Evolutionary conservation across 2,113 vertebrate genomes (phyloP).

Genomic region (Todiramphus saurophagus): DNA sequence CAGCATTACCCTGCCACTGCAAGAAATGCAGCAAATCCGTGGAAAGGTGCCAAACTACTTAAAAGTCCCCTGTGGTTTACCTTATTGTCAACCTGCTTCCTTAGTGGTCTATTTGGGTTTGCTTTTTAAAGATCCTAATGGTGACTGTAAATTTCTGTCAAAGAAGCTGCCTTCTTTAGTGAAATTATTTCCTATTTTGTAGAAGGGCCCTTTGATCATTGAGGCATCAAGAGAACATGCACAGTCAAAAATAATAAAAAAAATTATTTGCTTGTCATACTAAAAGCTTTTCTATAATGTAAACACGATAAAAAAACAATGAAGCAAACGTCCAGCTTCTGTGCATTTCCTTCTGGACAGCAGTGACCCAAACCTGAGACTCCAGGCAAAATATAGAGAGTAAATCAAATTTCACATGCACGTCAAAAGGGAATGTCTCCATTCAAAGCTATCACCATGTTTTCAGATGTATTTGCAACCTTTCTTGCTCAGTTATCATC

Average conservation of each 20-base stretch:
- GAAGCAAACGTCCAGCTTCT: not conserved
- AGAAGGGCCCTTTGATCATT: constrained; percentile 39
- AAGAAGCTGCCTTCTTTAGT: not conserved
- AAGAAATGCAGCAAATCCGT: not conserved
- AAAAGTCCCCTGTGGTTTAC: not conserved
- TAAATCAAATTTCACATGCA: not conserved
- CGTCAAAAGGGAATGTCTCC: not conserved
- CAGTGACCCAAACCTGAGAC: not conserved
- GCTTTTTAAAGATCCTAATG: not conserved
- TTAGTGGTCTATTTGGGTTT: not conserved
- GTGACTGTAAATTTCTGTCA: not conserved
- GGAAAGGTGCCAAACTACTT: not conserved
- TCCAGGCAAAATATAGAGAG: not conserved
- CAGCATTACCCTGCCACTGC: not conserved
- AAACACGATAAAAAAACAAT: not conserved
- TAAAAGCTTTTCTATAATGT: not conserved
- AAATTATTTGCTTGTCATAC: not conserved
- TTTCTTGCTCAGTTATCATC: not conserved
- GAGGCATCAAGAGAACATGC: constrained; percentile 16
- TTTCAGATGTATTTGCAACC: not conserved
- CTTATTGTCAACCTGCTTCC: not conserved
- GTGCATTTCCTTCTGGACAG: not conserved
- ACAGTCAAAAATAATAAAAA: not conserved
- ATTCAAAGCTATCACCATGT: not conserved
- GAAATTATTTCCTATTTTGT: not conserved